Percentiles rank a stretch among this genome's conserved stretches.
Evolutionary conservation across 1,140 invertebrate genomes (phyloP).

Genomic region (Bombus confusus): DNA sequence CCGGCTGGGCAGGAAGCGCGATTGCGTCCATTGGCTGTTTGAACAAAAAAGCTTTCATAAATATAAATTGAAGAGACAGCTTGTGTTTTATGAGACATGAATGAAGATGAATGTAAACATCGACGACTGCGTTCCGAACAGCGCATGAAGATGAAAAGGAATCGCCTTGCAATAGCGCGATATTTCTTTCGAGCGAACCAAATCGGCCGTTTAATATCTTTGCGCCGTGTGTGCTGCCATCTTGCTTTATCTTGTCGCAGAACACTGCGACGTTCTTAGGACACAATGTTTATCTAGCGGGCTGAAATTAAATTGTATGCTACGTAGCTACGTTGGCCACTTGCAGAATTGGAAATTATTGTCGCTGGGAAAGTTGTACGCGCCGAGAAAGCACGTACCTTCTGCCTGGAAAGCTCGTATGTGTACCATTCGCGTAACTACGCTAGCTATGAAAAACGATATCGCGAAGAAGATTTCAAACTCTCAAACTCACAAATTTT

Average conservation of each 20-base stretch:
- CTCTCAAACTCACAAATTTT: too few relatives aligned
- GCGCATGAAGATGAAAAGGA: neutral
- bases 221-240: neutral
- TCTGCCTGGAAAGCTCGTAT: neutral
- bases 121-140: neutral
- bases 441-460: neutral
- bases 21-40: slow-evolving; percentile 32
- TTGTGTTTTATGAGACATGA: neutral
- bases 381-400: neutral
- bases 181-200: too few relatives aligned
- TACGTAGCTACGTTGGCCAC: neutral
- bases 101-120: slow-evolving; percentile 13
- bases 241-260: neutral
- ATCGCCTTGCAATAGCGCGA: neutral
- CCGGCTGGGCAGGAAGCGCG: slow-evolving; percentile 27
- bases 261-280: neutral
- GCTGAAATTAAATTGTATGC: neutral
- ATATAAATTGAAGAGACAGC: neutral
- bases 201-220: neutral
- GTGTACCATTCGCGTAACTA: too few relatives aligned
- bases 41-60: slow-evolving; percentile 12
- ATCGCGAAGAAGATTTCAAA: neutral
- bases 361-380: neutral
- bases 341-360: slow-evolving; percentile 5
- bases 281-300: neutral